These are phyloP conservation scores for Riparia riparia DNA, from an alignment of 2,113 vertebrate species.

Conservation along the genomic window DNA sequence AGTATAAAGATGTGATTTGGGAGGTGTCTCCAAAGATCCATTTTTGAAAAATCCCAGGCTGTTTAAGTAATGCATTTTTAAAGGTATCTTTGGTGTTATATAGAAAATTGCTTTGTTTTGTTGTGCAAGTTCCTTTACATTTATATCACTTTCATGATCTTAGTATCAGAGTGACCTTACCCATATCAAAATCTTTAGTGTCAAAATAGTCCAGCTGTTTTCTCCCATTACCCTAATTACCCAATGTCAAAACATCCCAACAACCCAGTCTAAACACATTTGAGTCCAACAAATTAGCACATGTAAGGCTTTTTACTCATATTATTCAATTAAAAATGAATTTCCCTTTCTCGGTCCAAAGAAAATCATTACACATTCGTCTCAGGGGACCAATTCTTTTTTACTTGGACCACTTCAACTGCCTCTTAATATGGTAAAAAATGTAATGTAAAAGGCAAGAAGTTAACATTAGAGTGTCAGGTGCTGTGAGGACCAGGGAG, in stretches of 20 bases:
- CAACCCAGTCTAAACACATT: slow-evolving; percentile 32
- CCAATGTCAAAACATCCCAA: neutral
- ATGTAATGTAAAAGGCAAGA: neutral
- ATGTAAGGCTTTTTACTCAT: neutral
- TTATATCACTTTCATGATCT: neutral
- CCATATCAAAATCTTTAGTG: neutral
- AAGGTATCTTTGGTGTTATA: neutral
- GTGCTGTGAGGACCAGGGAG: neutral
- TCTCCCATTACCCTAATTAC: neutral
- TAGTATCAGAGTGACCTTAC: neutral
- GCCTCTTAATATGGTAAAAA: slow-evolving; percentile 44
- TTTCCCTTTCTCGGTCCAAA: slow-evolving; percentile 21
- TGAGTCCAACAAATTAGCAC: slow-evolving; percentile 46
- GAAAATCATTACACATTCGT: slow-evolving; percentile 31
- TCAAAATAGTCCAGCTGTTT: neutral
- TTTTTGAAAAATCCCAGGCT: neutral
- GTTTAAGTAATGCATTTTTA: neutral
- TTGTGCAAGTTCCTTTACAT: neutral
- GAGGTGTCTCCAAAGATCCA: neutral
- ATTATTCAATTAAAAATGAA: slow-evolving; percentile 54
- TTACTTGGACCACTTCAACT: neutral
- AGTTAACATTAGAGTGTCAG: neutral
- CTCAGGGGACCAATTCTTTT: slow-evolving; percentile 29
- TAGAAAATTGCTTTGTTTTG: neutral
- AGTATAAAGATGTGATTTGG: neutral